These are phyloP conservation scores for Pangasius larnaudii DNA, from an alignment of 2,797 vertebrate genomes.

Conservation along the genomic window DNA sequence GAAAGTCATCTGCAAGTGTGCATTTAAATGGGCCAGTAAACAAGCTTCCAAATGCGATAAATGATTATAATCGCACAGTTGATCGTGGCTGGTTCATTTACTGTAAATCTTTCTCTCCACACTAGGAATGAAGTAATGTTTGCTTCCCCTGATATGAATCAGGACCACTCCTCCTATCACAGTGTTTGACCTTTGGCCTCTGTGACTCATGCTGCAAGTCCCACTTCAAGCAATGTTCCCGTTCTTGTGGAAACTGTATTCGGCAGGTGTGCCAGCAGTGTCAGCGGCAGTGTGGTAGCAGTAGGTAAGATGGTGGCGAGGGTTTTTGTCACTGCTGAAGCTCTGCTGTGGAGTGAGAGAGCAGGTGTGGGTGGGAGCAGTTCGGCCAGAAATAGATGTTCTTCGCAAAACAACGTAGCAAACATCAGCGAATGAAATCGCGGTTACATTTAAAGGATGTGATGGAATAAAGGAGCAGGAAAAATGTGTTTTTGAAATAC, in stretches of 20 bases:
- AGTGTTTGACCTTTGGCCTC: slow-evolving; percentile 44
- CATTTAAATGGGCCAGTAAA: neutral
- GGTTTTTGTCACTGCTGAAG: slow-evolving; percentile 19
- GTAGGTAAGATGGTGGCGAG: neutral
- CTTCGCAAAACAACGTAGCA: slow-evolving; percentile 32
- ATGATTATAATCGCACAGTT: neutral
- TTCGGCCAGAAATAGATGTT: slow-evolving; percentile 42
- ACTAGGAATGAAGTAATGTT: slow-evolving; percentile 8
- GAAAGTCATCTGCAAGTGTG: neutral
- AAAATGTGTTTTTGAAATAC: neutral
- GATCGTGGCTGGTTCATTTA: neutral
- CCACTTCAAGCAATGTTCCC: neutral
- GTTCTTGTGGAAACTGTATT: neutral
- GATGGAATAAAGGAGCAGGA: neutral
- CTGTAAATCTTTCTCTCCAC: neutral
- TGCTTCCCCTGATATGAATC: neutral
- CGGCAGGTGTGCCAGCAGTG: neutral
- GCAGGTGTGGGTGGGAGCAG: slow-evolving; percentile 32
- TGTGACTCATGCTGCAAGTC: slow-evolving; percentile 20
- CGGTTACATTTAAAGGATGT: neutral
- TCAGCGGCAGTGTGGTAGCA: neutral
- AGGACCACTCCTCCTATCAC: slow-evolving; percentile 21
- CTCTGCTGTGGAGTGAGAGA: neutral
- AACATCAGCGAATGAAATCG: slow-evolving; percentile 14
- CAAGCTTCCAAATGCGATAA: neutral